These are phyloP conservation scores for Plestiodon gilberti DNA, from an alignment of 2,113 vertebrate genomes.

Conservation along the genomic window DNA sequence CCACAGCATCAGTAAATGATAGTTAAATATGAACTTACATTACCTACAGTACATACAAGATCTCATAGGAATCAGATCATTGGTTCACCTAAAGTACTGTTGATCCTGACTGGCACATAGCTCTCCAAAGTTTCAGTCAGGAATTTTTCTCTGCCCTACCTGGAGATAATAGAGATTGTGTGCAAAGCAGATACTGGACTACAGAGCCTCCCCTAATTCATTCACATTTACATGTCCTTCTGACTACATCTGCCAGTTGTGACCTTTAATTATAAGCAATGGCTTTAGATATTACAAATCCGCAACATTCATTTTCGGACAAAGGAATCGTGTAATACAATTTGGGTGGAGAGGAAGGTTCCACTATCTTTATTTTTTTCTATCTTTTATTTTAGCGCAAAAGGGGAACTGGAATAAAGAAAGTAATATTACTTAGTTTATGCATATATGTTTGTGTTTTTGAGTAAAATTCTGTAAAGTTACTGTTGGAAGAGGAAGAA, in stretches of 20 bases:
- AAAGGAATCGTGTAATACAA: background rate
- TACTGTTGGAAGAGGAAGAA: background rate
- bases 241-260: background rate
- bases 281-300: background rate
- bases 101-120: too few species aligned
- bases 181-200: too few species aligned
- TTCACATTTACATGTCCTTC: constrained; percentile 10
- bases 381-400: background rate
- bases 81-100: too few species aligned
- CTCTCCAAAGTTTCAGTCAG: too few species aligned
- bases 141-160: too few species aligned
- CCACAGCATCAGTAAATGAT: background rate
- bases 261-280: background rate
- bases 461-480: background rate
- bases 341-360: background rate
- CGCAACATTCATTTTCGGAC: background rate
- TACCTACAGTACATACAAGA: background rate
- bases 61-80: background rate
- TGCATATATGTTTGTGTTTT: background rate
- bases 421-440: background rate
- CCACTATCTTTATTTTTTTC: background rate
- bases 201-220: too few species aligned
- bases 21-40: background rate
- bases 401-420: background rate
- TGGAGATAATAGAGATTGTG: too few species aligned